These are phyloP conservation scores for Bugula neritina DNA, from an alignment of 2,888 invertebrate species.

Conservation along the genomic window DNA sequence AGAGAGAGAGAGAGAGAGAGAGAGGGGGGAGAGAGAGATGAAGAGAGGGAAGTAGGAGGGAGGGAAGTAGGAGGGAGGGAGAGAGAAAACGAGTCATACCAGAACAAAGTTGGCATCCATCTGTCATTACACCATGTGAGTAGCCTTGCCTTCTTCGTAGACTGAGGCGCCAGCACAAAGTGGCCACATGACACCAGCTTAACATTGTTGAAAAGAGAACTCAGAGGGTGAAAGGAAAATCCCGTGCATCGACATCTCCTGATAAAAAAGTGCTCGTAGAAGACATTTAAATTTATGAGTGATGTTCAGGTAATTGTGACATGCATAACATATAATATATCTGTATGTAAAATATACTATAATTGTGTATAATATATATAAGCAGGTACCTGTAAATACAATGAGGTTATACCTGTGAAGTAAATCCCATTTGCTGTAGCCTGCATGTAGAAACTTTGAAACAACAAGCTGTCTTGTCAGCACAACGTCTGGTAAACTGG, in stretches of 20 bases:
- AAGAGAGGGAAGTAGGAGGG: slow-evolving; percentile 10
- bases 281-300: too few species aligned
- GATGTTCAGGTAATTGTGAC: too few species aligned
- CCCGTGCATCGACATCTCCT: not conserved
- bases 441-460: not conserved
- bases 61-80: not conserved
- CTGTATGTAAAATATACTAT: too few species aligned
- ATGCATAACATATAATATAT: too few species aligned
- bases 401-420: not conserved
- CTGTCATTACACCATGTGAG: not conserved
- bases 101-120: not conserved
- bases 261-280: not conserved
- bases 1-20: not conserved
- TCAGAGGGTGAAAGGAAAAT: not conserved
- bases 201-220: not conserved
- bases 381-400: too few species aligned
- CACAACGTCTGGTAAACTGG: too few species aligned
- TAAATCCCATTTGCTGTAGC: not conserved
- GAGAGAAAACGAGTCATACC: not conserved
- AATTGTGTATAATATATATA: too few species aligned
- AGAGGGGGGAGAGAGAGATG: slow-evolving; percentile 21
- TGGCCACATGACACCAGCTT: not conserved
- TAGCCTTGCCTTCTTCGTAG: not conserved
- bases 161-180: not conserved
- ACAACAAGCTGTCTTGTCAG: not conserved